phyloP scores from a whole-genome alignment of 2,888 invertebrate species.

The Mythimna vitellina region DNA sequence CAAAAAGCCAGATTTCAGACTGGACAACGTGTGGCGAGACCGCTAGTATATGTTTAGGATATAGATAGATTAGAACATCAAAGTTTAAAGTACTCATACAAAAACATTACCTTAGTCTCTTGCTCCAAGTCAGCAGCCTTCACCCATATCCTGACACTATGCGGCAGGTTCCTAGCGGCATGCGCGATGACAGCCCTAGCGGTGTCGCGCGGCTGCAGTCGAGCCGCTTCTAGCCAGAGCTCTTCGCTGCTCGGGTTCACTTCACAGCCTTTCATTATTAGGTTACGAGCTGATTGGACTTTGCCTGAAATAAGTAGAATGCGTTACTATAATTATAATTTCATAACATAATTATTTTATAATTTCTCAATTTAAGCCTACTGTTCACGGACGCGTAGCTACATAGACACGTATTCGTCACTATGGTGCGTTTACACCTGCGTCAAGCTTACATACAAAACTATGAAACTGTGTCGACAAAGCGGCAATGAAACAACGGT shows the following conservation, averaged over 20 bases:
- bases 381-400: no score
- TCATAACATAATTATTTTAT: no score
- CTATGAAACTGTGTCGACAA: no score
- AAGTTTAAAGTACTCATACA: neutral
- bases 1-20: no score
- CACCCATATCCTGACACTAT: conserved; percentile 99
- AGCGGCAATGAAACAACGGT: no score
- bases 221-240: conserved; percentile 99
- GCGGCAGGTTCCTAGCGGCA: conserved; percentile 98
- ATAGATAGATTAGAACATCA: neutral
- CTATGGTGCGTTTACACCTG: no score
- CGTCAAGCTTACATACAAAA: no score
- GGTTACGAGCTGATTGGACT: conserved; percentile 98
- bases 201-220: conserved; percentile 97
- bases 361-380: no score
- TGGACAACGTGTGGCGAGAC: no score
- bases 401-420: no score
- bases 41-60: no score
- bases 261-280: conserved; percentile 99
- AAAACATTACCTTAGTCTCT: conserved; percentile 93
- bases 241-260: conserved; percentile 99
- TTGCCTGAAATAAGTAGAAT: conserved; percentile 87
- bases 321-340: no score
- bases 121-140: conserved; percentile 99
- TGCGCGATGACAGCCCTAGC: conserved; percentile 99